Percentiles rank a stretch among this genome's conserved stretches.
These are phyloP conservation scores for Tromatobia lineatoria DNA, from an alignment of 2,888 invertebrate species.

Conservation along the genomic window DNA sequence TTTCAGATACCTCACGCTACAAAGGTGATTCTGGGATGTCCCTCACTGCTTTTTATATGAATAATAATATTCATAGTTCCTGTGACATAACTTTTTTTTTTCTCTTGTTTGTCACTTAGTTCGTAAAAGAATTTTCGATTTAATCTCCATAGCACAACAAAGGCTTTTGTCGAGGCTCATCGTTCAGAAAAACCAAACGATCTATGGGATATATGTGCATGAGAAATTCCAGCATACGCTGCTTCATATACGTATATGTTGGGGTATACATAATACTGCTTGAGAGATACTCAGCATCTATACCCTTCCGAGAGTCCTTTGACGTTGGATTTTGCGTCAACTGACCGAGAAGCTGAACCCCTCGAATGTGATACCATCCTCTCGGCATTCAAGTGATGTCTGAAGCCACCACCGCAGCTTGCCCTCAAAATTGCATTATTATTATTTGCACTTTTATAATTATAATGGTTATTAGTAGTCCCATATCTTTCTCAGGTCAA, in stretches of 20 bases:
- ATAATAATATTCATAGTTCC: neutral
- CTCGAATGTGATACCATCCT: slow-evolving; percentile 22
- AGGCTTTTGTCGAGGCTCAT: slow-evolving; percentile 9
- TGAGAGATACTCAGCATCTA: slow-evolving; percentile 9
- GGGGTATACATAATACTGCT: neutral
- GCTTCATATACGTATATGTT: neutral
- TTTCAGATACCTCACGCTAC: neutral
- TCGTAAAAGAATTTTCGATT: slow-evolving; percentile 22
- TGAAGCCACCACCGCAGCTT: neutral
- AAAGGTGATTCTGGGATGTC: neutral
- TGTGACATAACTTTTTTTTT: neutral
- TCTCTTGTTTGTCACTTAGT: neutral
- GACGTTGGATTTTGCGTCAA: slow-evolving; percentile 49
- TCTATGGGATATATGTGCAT: neutral
- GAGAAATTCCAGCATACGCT: neutral
- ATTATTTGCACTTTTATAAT: slow-evolving; percentile 1
- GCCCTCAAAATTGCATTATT: neutral
- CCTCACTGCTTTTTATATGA: neutral
- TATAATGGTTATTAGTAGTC: neutral
- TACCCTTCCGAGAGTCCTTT: slow-evolving; percentile 36
- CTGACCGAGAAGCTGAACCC: slow-evolving; percentile 40
- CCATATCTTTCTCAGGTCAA: no score
- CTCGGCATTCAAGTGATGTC: slow-evolving; percentile 15
- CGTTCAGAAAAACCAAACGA: slow-evolving; percentile 21
- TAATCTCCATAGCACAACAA: slow-evolving; percentile 4